Percentiles rank a stretch among this genome's conserved stretches.
Conservation (phyloP, 1,140 invertebrate species). For the Steinernema khuongi region DNA sequence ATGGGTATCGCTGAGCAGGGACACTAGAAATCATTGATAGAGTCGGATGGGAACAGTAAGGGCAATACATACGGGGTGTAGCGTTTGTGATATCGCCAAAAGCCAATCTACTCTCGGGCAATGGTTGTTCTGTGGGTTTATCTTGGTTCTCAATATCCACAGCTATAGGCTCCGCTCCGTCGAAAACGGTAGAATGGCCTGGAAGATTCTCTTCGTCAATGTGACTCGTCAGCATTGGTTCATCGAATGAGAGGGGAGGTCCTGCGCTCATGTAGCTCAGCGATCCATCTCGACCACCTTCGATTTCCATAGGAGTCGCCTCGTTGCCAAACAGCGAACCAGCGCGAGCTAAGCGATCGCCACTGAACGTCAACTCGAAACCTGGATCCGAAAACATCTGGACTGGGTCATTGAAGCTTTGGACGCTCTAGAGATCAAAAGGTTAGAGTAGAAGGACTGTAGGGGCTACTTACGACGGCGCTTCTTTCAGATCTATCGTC, state of each 20-base stretch:
- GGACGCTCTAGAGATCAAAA: background rate
- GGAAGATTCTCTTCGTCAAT: background rate
- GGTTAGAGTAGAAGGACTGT: no score
- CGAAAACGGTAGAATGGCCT: background rate
- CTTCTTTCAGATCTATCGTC: no score
- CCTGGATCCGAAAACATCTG: no score
- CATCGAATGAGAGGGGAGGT: background rate
- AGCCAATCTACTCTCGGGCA: no score
- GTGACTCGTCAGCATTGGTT: background rate
- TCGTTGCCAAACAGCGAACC: background rate
- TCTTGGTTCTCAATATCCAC: no score
- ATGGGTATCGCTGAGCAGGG: background rate
- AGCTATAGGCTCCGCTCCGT: no score
- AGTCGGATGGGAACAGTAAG: background rate
- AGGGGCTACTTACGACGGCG: no score
- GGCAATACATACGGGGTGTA: background rate
- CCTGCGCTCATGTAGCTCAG: background rate
- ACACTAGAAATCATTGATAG: background rate
- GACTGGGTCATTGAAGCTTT: no score
- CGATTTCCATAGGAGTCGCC: background rate
- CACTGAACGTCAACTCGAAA: constrained; percentile 8
- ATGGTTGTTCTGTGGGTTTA: background rate
- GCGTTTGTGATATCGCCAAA: constrained; percentile 5
- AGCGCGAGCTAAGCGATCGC: background rate
- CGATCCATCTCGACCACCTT: background rate